These are phyloP conservation scores for Mus caroli DNA, from an alignment of 2,797 vertebrate genomes.

Conservation along the genomic window DNA sequence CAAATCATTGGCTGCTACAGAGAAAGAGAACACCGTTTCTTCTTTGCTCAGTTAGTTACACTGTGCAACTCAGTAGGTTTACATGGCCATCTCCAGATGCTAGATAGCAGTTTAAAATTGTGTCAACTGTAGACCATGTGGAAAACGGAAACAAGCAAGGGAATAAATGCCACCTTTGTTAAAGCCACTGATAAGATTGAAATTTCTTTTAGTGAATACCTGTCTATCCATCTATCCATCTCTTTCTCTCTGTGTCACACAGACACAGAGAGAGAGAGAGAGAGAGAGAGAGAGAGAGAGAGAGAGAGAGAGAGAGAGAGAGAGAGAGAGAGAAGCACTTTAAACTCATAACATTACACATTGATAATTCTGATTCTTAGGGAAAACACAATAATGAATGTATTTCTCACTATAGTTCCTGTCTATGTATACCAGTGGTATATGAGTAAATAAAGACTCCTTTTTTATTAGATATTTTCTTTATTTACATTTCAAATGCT, in stretches of 20 bases:
- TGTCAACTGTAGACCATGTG: background rate
- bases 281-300: too few relatives aligned
- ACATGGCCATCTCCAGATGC: background rate
- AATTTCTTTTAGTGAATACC: background rate
- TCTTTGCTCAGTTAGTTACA: background rate
- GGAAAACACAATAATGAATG: background rate
- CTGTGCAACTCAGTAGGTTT: background rate
- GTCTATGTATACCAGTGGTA: background rate
- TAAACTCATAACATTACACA: background rate
- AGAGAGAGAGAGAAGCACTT: too few relatives aligned
- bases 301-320: too few relatives aligned
- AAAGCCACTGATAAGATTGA: background rate
- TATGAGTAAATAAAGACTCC: background rate
- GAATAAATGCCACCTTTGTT: background rate
- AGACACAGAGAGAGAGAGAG: too few relatives aligned
- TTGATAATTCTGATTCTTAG: background rate
- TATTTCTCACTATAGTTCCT: background rate
- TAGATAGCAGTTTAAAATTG: background rate
- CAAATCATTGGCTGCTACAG: background rate
- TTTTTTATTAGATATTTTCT: too few relatives aligned
- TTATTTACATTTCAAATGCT: too few relatives aligned
- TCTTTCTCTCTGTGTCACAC: background rate
- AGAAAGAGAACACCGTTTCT: conserved; percentile 1
- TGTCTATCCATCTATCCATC: background rate
- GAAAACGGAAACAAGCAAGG: background rate